These are phyloP conservation scores for Xylocopa sonorina DNA, from an alignment of 1,140 invertebrate species.

Conservation along the genomic window DNA sequence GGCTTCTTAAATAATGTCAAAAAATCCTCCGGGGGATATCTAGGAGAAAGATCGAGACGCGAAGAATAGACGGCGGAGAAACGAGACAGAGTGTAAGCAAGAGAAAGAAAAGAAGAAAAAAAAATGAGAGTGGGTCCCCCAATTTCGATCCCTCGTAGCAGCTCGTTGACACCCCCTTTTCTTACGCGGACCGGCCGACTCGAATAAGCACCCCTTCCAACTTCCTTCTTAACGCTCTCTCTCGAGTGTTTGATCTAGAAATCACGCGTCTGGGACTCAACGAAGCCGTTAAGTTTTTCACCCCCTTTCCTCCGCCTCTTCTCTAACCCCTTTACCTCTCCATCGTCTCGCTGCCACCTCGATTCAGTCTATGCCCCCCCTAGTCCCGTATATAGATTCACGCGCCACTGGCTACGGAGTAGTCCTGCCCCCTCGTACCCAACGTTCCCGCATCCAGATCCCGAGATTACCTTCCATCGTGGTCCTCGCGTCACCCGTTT, in stretches of 20 bases:
- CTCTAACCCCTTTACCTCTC: slow-evolving; percentile 31
- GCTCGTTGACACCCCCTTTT: slow-evolving; percentile 59
- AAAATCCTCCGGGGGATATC: slow-evolving; percentile 51
- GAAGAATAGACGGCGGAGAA: background rate
- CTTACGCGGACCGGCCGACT: slow-evolving; percentile 43
- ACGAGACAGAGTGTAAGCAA: background rate
- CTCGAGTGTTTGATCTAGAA: slow-evolving; percentile 74
- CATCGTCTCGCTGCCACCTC: background rate
- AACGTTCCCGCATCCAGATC: slow-evolving; percentile 56
- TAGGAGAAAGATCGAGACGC: slow-evolving; percentile 16
- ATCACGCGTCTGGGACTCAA: slow-evolving; percentile 61
- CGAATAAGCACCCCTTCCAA: slow-evolving; percentile 54
- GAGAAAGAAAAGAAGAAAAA: background rate
- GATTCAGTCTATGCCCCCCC: background rate
- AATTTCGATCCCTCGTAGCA: slow-evolving; percentile 44
- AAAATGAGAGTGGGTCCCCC: slow-evolving; percentile 39
- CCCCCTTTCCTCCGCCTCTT: slow-evolving; percentile 52
- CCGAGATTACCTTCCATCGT: slow-evolving; percentile 60
- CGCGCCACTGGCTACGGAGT: slow-evolving; percentile 42
- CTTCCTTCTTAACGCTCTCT: slow-evolving; percentile 67
- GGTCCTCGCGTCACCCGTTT: slow-evolving; percentile 50
- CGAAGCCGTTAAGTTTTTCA: slow-evolving; percentile 69
- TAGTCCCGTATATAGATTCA: slow-evolving; percentile 46
- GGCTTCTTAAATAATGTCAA: slow-evolving; percentile 69
- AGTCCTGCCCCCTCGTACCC: slow-evolving; percentile 28